Evolutionary conservation across 2,888 invertebrate species (phyloP), one percentile per base, ranked within the genome.

Genomic region (Rotaria macrura): DNA sequence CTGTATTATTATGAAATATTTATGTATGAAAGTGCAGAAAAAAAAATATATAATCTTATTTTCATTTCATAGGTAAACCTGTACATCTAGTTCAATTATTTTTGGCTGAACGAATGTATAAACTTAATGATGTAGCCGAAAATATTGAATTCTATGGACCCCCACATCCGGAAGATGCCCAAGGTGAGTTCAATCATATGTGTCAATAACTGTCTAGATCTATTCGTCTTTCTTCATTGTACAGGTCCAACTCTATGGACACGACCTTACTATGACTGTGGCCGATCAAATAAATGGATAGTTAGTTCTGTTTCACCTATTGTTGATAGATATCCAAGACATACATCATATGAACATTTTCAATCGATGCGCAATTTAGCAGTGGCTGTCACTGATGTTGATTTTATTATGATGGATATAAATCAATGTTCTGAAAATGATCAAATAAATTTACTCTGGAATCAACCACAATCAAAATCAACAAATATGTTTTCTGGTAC

Each of bases 261-360:
- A 0, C 93, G 94, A 86, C 97, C 97, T 0, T 98, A 97, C 90
- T 98, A 95, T 90, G 97, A 98, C 92, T 98, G 97, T 90, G 95
- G 95, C 10, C 92, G 96, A 87, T 94, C 96, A 0, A 96, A 97
- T 91, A 95, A 96, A 90, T 98, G 98, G 98, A 92, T 97, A 55
- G 94, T 97, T 17, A 95, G 94, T 43, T 97, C 96, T 0, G 95
- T 96, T 2, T 95, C 95, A 40, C 97, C 97, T 0, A 94, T 98
- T 65, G 96, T 96, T 7, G 98, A 98, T 90, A 95, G 96, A 88
- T 96, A 95, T 91, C 97, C 97, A 0, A 87, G 91, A 87, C 91
- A 91, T 87, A 89, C 87, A 20, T 85, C 84, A 47, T 85, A 84
- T 84, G 85, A 49, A 54, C 85, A 86, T 86, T 85, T 86, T 25